A percentile compares a stretch with the other conserved stretches of the same genome.
Conservation (phyloP, 2,888 invertebrate species). For the Synergus gifuensis region DNA sequence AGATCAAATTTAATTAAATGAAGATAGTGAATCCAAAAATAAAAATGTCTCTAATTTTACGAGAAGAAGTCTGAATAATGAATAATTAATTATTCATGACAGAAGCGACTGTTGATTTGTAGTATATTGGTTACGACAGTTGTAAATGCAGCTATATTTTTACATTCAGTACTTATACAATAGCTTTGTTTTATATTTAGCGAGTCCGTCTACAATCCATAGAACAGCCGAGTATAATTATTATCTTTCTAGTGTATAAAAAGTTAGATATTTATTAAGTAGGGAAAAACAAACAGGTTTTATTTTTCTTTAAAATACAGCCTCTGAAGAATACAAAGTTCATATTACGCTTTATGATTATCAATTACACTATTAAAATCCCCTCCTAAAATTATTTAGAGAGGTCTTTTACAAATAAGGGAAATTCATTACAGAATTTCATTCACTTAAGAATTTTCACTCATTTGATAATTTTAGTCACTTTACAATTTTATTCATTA, state of each 20-base stretch:
- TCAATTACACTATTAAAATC: background rate
- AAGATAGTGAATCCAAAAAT: background rate
- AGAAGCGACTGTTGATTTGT: background rate
- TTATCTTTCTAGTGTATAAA: background rate
- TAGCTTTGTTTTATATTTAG: background rate
- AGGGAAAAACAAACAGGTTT: conserved; percentile 1
- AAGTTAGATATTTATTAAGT: background rate
- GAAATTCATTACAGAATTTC: background rate
- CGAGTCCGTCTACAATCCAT: background rate
- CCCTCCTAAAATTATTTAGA: background rate
- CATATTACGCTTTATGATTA: conserved; percentile 19
- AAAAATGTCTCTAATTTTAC: background rate
- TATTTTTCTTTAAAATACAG: conserved; percentile 1
- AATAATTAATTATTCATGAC: background rate
- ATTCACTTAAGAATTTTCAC: background rate
- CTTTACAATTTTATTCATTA: background rate
- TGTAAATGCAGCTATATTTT: background rate
- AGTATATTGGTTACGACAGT: background rate
- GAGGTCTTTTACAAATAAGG: background rate
- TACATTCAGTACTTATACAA: background rate
- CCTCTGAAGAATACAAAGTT: background rate
- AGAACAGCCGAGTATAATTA: background rate
- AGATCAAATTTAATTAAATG: no score
- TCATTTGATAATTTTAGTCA: no score
- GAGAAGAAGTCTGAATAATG: background rate